Percentiles rank a stretch among this genome's conserved stretches.
Conservation (phyloP, 2,888 invertebrate genomes). For the Sphaerophoria taeniata region DNA sequence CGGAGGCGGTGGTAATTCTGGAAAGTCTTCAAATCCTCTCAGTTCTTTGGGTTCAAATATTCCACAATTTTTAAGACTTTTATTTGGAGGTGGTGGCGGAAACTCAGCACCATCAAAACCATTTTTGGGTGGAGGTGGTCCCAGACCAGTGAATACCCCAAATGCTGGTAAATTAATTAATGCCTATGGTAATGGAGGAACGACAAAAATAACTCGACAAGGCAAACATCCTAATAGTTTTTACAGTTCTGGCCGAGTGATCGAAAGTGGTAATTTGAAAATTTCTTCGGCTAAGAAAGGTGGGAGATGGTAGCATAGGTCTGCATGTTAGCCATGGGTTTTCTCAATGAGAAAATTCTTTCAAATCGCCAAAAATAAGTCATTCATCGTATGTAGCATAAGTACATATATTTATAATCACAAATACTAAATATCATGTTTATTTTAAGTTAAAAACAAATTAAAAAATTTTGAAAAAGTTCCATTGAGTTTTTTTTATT, state of each 20-base stretch:
- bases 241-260: constrained; percentile 52
- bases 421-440: constrained; percentile 42
- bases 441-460: constrained; percentile 46
- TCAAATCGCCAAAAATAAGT: constrained; percentile 52
- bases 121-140: constrained; percentile 21
- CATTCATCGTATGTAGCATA: constrained; percentile 37
- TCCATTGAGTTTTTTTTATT: background rate
- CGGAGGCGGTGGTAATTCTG: background rate
- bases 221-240: constrained; percentile 32
- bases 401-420: constrained; percentile 63
- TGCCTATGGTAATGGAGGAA: constrained; percentile 48
- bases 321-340: constrained; percentile 1
- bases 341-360: constrained; percentile 39
- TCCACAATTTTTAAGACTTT: constrained; percentile 45
- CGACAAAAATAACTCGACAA: constrained; percentile 3
- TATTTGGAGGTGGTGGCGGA: constrained; percentile 40
- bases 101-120: background rate
- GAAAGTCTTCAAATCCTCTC: constrained; percentile 36
- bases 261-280: constrained; percentile 57
- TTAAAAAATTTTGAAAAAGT: background rate
- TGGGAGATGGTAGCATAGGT: constrained; percentile 44
- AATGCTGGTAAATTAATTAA: constrained; percentile 24
- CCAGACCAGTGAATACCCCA: constrained; percentile 15
- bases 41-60: constrained; percentile 58
- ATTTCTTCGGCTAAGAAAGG: constrained; percentile 29